Conservation (phyloP, 2,888 invertebrate species). For the Acanthoscelides obtectus region DNA sequence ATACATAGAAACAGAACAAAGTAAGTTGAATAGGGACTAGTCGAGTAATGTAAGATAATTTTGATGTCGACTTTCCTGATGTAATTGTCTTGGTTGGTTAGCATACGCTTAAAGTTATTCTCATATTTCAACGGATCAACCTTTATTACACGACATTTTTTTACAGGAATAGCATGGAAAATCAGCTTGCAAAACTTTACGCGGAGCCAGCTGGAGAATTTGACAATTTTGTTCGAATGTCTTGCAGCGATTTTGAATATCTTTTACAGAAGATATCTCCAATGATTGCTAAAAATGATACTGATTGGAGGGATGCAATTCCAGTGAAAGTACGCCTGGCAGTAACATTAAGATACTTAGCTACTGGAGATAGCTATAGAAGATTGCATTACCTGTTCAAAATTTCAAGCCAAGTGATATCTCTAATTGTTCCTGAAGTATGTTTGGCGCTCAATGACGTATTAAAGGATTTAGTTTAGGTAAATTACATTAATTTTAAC, state of each 20-base stretch:
- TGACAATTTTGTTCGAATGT: slow-evolving; percentile 4
- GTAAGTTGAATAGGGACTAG: no score
- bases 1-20: no score
- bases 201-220: slow-evolving; percentile 1
- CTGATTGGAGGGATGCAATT: not conserved
- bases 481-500: no score
- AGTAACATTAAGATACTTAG: slow-evolving; percentile 6
- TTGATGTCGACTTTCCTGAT: no score
- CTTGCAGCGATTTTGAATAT: slow-evolving; percentile 2
- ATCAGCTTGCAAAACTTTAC: not conserved
- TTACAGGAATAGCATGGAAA: not conserved
- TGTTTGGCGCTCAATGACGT: no score
- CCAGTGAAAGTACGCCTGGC: slow-evolving; percentile 2
- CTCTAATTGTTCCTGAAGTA: no score
- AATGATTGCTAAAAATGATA: not conserved
- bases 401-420: slow-evolving; percentile 6
- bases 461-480: no score
- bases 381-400: slow-evolving; percentile 6
- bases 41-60: no score
- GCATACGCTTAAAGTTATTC: no score
- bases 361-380: slow-evolving; percentile 8
- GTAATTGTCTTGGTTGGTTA: no score
- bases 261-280: not conserved
- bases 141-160: no score
- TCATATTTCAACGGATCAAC: no score